Evolutionary conservation across 1,140 invertebrate genomes (phyloP).

Genomic region (Gryllus bimaculatus): DNA sequence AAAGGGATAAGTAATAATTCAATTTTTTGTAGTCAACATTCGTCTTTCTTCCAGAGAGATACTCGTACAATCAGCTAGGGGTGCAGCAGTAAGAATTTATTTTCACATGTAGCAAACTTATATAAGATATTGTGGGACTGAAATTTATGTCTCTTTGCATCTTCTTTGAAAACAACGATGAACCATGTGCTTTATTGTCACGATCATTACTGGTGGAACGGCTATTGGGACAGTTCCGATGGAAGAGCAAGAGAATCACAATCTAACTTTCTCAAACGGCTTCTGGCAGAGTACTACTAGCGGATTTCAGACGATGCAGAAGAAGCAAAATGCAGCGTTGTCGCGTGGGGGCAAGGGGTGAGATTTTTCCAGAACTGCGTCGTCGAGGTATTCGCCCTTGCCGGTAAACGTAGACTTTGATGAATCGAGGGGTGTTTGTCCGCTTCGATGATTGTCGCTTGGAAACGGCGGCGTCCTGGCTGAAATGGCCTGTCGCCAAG

Average conservation of each 20-base stretch:
- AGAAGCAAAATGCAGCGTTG: too few relatives aligned
- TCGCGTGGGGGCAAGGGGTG: too few relatives aligned
- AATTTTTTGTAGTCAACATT: too few relatives aligned
- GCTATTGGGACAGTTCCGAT: neutral
- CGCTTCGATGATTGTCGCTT: constrained; percentile 4
- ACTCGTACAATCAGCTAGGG: too few relatives aligned
- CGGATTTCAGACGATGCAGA: too few relatives aligned
- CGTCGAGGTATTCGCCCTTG: neutral
- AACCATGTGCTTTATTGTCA: neutral
- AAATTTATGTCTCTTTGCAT: too few relatives aligned
- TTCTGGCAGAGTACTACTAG: too few relatives aligned
- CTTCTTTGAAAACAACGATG: neutral
- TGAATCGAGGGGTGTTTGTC: constrained; percentile 10
- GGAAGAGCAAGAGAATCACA: neutral
- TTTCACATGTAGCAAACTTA: too few relatives aligned
- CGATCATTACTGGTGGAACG: neutral
- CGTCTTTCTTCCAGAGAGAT: too few relatives aligned
- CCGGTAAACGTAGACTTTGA: neutral
- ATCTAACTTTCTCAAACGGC: neutral
- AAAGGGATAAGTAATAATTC: too few relatives aligned
- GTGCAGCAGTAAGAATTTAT: too few relatives aligned
- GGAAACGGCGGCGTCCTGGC: constrained; percentile 22
- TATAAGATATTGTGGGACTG: too few relatives aligned
- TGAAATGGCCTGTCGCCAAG: constrained; percentile 22
- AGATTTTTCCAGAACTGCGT: neutral